phyloP scores from a whole-genome alignment of 2,888 invertebrate species.

The Lobophora halterata region DNA sequence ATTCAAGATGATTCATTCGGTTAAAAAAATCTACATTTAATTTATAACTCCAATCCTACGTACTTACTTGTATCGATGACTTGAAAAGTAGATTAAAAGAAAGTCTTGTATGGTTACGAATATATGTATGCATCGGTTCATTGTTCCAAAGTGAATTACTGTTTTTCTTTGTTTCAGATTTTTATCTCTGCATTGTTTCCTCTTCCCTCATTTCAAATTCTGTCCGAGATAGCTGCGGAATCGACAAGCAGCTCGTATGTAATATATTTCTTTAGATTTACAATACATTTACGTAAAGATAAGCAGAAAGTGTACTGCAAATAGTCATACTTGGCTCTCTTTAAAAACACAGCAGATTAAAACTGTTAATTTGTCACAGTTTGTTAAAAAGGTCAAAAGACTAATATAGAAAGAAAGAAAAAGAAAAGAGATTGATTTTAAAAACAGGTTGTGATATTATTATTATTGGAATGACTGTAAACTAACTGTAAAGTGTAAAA shows the following conservation, averaged over 20 bases:
- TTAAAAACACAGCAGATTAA: too few relatives aligned
- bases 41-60: too few relatives aligned
- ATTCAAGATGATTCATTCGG: too few relatives aligned
- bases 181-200: slow-evolving; percentile 93
- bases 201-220: slow-evolving; percentile 91
- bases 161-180: slow-evolving; percentile 83
- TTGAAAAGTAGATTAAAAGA: too few relatives aligned
- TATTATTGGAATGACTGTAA: slow-evolving; percentile 21
- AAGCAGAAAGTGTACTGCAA: slow-evolving; percentile 1
- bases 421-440: slow-evolving; percentile 21
- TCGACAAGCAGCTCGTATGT: slow-evolving; percentile 12
- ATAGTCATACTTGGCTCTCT: neutral
- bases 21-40: too few relatives aligned
- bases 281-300: slow-evolving; percentile 1
- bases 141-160: slow-evolving; percentile 14
- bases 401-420: slow-evolving; percentile 4
- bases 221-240: slow-evolving; percentile 84
- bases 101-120: too few relatives aligned
- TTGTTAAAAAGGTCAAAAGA: too few relatives aligned
- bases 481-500: slow-evolving; percentile 1
- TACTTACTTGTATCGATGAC: too few relatives aligned
- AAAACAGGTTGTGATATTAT: slow-evolving; percentile 48
- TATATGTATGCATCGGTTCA: slow-evolving; percentile 1
- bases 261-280: slow-evolving; percentile 10
- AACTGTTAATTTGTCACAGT: too few relatives aligned